Percentiles rank a stretch among this genome's conserved stretches.
phyloP scores from a whole-genome alignment of 2,797 vertebrate species.

The Molossus molossus region DNA sequence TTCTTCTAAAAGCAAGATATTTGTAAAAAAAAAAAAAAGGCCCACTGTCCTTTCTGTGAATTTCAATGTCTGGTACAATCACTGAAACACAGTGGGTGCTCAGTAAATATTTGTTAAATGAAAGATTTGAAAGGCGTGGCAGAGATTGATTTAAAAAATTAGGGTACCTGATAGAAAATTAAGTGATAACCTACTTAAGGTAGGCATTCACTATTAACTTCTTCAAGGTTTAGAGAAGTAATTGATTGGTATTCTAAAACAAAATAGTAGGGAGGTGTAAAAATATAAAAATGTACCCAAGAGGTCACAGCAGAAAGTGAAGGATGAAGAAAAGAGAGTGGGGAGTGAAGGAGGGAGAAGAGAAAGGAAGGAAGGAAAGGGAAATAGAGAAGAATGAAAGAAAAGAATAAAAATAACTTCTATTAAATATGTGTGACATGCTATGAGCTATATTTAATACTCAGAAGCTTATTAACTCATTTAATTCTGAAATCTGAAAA shows the following conservation, averaged over 20 bases:
- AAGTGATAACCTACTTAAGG: neutral
- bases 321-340: neutral
- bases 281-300: neutral
- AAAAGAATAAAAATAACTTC: neutral
- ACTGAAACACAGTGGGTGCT: neutral
- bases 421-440: neutral
- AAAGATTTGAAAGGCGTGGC: neutral
- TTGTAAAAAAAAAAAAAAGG: neutral
- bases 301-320: neutral
- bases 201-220: neutral
- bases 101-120: conserved; percentile 11
- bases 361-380: rapidly evolving
- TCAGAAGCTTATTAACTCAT: neutral
- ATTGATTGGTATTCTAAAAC: neutral
- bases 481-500: conserved; percentile 34
- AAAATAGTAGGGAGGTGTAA: neutral
- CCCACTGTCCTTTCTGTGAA: neutral
- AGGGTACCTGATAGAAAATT: neutral
- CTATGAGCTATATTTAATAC: neutral
- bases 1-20: neutral
- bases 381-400: rapidly evolving
- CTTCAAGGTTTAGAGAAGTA: neutral
- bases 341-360: no score
- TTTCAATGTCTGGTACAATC: neutral
- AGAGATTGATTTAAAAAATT: neutral